A percentile compares a stretch with the other conserved stretches of the same genome.
Conservation (phyloP, 2,888 invertebrate genomes). For the Pollenia griseotomentosa region DNA sequence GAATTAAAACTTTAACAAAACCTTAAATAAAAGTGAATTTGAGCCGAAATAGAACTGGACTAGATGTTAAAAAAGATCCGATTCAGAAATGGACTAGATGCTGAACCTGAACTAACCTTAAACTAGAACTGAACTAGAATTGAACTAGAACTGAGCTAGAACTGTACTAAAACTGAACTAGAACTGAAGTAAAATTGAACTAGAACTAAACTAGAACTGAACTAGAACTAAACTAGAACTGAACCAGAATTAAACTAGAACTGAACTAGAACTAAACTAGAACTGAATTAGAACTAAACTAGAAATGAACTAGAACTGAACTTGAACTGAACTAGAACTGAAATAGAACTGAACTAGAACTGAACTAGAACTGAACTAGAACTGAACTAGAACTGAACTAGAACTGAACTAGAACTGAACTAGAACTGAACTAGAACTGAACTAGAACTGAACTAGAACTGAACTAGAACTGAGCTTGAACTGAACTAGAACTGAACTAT, state of each 20-base stretch:
- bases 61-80: no score
- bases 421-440: background rate
- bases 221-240: no score
- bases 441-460: no score
- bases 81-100: background rate
- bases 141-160: background rate
- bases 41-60: background rate
- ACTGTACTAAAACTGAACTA: background rate
- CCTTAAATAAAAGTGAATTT: background rate
- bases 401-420: background rate
- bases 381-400: background rate
- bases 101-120: background rate
- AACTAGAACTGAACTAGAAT: constrained; percentile 2
- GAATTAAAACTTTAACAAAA: background rate
- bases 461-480: no score
- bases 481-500: no score
- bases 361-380: background rate
- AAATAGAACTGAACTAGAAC: background rate
- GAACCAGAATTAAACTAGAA: no score
- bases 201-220: no score
- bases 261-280: background rate
- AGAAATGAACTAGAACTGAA: no score
- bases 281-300: no score
- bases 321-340: no score
- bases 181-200: background rate